Evolutionary conservation across 2,888 invertebrate genomes (phyloP).

Genomic region (Catocala fraxini): DNA sequence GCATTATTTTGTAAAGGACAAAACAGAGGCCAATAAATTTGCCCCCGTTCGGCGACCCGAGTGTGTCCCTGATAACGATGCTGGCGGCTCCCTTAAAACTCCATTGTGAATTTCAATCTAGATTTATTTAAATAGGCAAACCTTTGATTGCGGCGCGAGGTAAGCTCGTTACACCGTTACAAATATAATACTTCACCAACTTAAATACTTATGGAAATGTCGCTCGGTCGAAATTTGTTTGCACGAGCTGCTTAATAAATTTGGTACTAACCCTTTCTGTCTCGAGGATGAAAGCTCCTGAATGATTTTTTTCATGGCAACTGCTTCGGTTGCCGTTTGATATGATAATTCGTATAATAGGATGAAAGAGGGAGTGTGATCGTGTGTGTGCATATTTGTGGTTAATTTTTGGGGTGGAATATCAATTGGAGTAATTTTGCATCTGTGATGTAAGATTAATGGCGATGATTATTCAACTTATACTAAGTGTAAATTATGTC

Average conservation of each 20-base stretch:
- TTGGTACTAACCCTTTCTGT: constrained; percentile 73
- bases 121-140: constrained; percentile 82
- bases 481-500: too few species aligned
- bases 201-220: constrained; percentile 36
- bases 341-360: constrained; percentile 84
- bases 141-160: constrained; percentile 79
- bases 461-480: background rate
- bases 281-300: constrained; percentile 83
- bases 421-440: constrained; percentile 33
- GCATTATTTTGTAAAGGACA: constrained; percentile 31
- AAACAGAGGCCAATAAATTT: constrained; percentile 40
- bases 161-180: constrained; percentile 72
- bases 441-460: constrained; percentile 10
- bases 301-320: constrained; percentile 75
- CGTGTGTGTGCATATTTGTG: constrained; percentile 78
- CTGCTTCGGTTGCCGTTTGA: constrained; percentile 79
- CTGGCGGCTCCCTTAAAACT: constrained; percentile 57
- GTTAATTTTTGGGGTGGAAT: constrained; percentile 61
- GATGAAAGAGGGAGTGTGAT: constrained; percentile 66
- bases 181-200: constrained; percentile 43
- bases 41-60: constrained; percentile 35
- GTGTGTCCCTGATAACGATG: constrained; percentile 46
- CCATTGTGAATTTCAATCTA: constrained; percentile 78
- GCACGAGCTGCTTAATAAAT: constrained; percentile 27
- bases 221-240: constrained; percentile 55